Conservation (phyloP, 2,113 vertebrate species). For the zebrafish (Danio rerio) region DNA sequence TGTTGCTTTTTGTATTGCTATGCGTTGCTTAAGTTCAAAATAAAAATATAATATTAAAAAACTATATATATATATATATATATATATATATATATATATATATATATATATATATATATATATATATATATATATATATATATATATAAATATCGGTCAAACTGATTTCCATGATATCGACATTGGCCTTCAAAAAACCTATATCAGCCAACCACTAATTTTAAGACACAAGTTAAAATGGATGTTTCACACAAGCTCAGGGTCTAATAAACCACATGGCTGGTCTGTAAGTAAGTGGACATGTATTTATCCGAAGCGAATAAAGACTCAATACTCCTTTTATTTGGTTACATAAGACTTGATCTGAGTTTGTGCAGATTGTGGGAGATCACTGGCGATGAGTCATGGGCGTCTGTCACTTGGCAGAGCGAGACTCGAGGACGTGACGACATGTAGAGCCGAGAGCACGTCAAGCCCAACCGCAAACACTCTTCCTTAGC, state of each 20-base stretch:
- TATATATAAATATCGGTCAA: too few relatives aligned
- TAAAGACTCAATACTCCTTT: neutral
- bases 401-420: conserved; percentile 25
- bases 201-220: too few relatives aligned
- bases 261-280: neutral
- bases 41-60: too few relatives aligned
- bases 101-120: too few relatives aligned
- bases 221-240: too few relatives aligned
- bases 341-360: neutral
- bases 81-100: too few relatives aligned
- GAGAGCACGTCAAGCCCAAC: neutral
- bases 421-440: neutral
- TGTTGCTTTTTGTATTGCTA: too few relatives aligned
- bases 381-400: neutral
- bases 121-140: too few relatives aligned
- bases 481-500: conserved; percentile 17
- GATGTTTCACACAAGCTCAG: neutral
- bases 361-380: neutral
- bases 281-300: neutral
- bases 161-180: too few relatives aligned
- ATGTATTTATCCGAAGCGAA: neutral
- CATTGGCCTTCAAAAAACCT: too few relatives aligned
- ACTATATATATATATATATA: too few relatives aligned
- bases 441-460: neutral
- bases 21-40: too few relatives aligned